Evolutionary conservation across 1,140 invertebrate species (phyloP).

Genomic region (Chelonus insularis): DNA sequence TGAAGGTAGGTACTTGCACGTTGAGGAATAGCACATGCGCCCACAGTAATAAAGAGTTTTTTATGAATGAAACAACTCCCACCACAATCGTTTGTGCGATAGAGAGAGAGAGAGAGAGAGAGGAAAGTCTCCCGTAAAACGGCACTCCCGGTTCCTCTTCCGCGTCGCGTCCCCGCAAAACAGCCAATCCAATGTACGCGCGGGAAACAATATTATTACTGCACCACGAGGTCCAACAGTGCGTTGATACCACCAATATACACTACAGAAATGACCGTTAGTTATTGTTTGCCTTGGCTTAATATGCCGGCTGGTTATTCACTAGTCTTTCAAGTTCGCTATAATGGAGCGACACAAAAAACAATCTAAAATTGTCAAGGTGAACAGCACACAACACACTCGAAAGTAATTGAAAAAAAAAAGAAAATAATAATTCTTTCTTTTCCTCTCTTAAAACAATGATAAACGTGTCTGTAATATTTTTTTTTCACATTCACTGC

Average conservation of each 20-base stretch:
- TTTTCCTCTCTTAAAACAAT: no score
- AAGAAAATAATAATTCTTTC: no score
- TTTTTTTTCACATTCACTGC: no score
- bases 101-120: not conserved
- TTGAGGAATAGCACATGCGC: constrained; percentile 56
- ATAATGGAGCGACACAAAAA: no score
- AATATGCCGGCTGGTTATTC: no score
- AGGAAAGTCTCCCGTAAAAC: constrained; percentile 18
- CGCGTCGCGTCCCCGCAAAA: constrained; percentile 20
- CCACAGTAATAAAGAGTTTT: constrained; percentile 60
- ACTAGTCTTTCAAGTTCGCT: no score
- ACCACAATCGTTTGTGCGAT: constrained; percentile 25
- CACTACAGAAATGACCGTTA: not conserved
- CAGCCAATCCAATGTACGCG: constrained; percentile 47
- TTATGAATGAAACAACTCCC: constrained; percentile 60
- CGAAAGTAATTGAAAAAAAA: no score
- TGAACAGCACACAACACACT: no score
- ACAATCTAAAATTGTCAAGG: no score
- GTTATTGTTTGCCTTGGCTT: not conserved
- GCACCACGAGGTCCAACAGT: constrained; percentile 39
- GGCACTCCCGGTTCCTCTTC: constrained; percentile 16
- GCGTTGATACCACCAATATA: not conserved
- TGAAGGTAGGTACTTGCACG: constrained; percentile 20
- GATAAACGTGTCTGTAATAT: no score
- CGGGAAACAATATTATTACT: constrained; percentile 54